Evolutionary conservation across 1,140 invertebrate genomes (phyloP).

Genomic region (Rhagoletis zephyria): DNA sequence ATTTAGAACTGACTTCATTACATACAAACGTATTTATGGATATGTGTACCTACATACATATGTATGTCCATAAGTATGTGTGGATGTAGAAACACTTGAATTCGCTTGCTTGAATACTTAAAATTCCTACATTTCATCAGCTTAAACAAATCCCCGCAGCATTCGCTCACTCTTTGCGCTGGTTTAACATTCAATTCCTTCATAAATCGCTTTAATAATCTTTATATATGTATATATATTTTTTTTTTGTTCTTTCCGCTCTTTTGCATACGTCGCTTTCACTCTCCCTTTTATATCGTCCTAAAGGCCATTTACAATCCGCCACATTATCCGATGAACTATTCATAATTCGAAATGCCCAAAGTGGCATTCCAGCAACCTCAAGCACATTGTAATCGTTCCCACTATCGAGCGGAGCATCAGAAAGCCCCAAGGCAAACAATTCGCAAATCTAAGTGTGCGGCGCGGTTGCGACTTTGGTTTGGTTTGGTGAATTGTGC

Average conservation of each 20-base stretch:
- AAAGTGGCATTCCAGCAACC: constrained; percentile 44
- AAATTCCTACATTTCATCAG: not conserved
- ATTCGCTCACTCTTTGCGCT: not conserved
- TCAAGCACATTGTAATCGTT: constrained; percentile 42
- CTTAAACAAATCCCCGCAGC: not conserved
- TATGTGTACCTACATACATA: too few relatives aligned
- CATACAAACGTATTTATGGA: too few relatives aligned
- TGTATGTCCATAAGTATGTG: too few relatives aligned
- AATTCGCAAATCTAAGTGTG: not conserved
- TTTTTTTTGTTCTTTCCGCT: not conserved
- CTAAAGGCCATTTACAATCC: constrained; percentile 37
- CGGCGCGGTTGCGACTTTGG: not conserved
- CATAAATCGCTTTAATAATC: constrained; percentile 33
- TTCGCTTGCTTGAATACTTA: not conserved
- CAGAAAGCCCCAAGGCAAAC: constrained; percentile 7
- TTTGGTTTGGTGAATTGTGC: not conserved
- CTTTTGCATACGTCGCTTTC: not conserved
- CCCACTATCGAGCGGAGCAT: constrained; percentile 23
- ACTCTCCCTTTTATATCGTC: not conserved
- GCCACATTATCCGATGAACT: constrained; percentile 48
- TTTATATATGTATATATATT: not conserved
- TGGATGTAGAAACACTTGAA: too few relatives aligned
- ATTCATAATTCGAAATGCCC: constrained; percentile 51
- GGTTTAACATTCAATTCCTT: constrained; percentile 5
- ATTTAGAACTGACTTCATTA: too few relatives aligned